Conservation (phyloP, 2,797 vertebrate species). For the Pelodytes ibericus region DNA sequence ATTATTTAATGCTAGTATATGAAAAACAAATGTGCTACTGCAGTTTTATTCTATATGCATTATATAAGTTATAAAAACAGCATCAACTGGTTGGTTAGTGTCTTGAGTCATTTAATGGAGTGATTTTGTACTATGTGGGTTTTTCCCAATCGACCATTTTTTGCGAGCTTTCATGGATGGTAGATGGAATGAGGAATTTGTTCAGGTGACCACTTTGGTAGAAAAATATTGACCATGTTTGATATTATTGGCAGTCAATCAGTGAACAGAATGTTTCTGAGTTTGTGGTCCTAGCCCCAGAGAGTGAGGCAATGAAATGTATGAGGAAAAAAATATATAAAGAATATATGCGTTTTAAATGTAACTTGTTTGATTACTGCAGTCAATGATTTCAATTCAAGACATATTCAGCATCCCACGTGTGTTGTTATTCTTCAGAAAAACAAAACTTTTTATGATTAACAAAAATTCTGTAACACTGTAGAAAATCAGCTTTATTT, state of each 20-base stretch:
- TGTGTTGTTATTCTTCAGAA: slow-evolving; percentile 7
- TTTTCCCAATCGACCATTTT: slow-evolving; percentile 8
- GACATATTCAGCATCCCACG: background rate
- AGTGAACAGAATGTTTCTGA: slow-evolving; percentile 15
- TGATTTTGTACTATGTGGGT: background rate
- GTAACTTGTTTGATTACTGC: slow-evolving; percentile 7
- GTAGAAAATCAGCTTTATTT: too few species aligned
- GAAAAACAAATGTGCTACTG: slow-evolving; percentile 28
- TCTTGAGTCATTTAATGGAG: background rate
- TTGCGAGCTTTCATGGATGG: background rate
- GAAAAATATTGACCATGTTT: slow-evolving; percentile 40
- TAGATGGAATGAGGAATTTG: slow-evolving; percentile 17
- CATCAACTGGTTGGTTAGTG: background rate
- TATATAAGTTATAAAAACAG: slow-evolving; percentile 32
- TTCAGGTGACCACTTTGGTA: slow-evolving; percentile 48
- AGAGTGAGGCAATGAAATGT: slow-evolving; percentile 10
- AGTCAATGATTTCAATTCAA: slow-evolving; percentile 14
- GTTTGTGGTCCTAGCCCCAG: slow-evolving; percentile 37
- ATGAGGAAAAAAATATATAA: background rate
- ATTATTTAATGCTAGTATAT: too few species aligned
- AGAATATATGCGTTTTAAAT: slow-evolving; percentile 15
- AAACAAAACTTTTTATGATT: too few species aligned
- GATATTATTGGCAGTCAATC: slow-evolving; percentile 47
- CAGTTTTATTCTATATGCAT: slow-evolving; percentile 10
- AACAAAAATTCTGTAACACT: too few species aligned